These are phyloP conservation scores for Drosophila mayri DNA, from an alignment of 1,140 invertebrate genomes.

Conservation along the genomic window DNA sequence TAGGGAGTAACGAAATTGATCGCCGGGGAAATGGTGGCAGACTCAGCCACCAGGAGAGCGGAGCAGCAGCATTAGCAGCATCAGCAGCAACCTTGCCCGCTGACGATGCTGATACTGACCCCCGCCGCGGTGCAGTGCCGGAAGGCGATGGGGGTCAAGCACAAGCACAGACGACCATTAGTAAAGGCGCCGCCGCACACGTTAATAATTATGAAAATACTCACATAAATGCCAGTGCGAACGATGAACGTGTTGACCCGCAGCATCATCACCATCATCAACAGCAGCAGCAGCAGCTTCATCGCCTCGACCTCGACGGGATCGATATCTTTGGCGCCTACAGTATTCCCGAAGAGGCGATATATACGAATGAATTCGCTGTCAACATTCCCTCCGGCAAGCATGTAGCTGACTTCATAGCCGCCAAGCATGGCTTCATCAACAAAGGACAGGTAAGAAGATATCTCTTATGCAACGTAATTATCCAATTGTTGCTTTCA, in stretches of 20 bases:
- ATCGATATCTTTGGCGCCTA: constrained; percentile 77
- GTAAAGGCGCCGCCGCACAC: constrained; percentile 1
- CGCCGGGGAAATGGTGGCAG: constrained; percentile 23
- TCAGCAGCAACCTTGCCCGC: constrained; percentile 6
- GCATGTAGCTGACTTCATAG: constrained; percentile 86
- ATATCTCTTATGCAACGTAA: constrained; percentile 6
- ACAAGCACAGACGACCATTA: constrained; percentile 27
- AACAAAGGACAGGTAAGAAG: constrained; percentile 88
- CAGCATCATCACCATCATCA: neutral
- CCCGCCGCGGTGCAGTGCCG: neutral
- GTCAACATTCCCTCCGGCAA: constrained; percentile 87
- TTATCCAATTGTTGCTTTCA: neutral
- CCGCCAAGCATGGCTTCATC: constrained; percentile 87
- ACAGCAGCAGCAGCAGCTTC: constrained; percentile 5
- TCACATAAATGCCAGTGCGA: constrained; percentile 37
- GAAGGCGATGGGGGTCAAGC: constrained; percentile 24
- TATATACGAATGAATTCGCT: constrained; percentile 89
- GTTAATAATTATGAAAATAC: constrained; percentile 38
- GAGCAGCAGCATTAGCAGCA: neutral
- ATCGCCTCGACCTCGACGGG: constrained; percentile 42
- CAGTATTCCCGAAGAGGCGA: constrained; percentile 76
- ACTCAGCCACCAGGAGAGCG: constrained; percentile 37
- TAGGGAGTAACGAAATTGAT: constrained; percentile 38
- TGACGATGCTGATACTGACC: constrained; percentile 6
- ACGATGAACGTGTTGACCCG: constrained; percentile 16